A percentile compares a stretch with the other conserved stretches of the same genome.
phyloP scores from a whole-genome alignment of 2,888 invertebrate genomes.

The Melipona bicolor region DNA sequence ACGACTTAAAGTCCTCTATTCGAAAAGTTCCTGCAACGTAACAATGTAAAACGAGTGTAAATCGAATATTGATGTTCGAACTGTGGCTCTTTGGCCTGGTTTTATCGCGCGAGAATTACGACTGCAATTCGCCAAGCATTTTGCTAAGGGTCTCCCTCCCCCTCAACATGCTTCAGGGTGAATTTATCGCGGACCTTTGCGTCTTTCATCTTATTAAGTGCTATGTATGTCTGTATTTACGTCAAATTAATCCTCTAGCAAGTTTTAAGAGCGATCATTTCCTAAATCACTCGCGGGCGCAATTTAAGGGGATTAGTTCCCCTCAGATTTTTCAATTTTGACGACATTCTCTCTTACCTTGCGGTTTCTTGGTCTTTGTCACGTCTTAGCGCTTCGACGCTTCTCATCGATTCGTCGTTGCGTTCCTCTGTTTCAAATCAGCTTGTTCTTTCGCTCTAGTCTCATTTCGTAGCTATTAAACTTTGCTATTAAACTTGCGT shows the following conservation, averaged over 20 bases:
- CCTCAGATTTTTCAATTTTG: background rate
- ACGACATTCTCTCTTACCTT: too few species aligned
- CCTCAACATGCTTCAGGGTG: background rate
- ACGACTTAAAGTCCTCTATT: background rate
- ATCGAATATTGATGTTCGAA: background rate
- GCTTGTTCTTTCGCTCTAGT: too few species aligned
- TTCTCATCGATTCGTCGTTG: background rate
- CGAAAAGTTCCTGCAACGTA: background rate
- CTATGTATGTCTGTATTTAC: background rate
- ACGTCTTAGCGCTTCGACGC: conserved; percentile 18
- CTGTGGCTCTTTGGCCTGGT: background rate
- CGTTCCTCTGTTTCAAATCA: background rate
- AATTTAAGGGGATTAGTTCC: background rate
- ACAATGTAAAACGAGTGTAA: background rate
- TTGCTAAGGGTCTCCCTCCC: background rate
- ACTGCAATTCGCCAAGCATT: background rate
- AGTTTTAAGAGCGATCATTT: background rate
- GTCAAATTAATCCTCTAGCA: background rate
- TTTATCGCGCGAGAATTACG: conserved; percentile 10
- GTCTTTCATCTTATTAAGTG: background rate
- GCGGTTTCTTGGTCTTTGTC: background rate
- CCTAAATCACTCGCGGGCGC: background rate
- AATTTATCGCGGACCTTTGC: background rate
- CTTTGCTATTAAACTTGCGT: background rate
- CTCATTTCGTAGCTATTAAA: background rate